phyloP scores from a whole-genome alignment of 2,888 invertebrate species.

The Eubasilissa splendida region DNA sequence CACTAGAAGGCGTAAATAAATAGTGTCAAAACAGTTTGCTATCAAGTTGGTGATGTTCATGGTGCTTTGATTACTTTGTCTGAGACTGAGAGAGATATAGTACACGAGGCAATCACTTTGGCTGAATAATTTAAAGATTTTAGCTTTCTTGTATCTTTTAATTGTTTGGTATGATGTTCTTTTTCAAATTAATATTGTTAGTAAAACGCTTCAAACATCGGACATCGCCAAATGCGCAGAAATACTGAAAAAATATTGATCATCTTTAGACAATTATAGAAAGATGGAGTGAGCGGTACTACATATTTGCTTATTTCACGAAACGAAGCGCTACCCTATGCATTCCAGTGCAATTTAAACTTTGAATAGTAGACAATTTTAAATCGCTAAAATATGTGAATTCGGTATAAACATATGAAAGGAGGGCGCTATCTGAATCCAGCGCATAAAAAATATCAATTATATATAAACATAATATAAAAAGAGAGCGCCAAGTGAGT shows the following conservation, averaged over 20 bases:
- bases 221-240: slow-evolving; percentile 1
- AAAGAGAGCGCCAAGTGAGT: too few species aligned
- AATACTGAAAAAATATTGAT: background rate
- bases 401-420: too few species aligned
- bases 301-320: too few species aligned
- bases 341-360: too few species aligned
- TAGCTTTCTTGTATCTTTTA: slow-evolving; percentile 3
- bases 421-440: too few species aligned
- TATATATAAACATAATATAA: too few species aligned
- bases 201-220: slow-evolving; percentile 6
- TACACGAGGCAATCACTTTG: slow-evolving; percentile 1
- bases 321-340: too few species aligned
- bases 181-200: slow-evolving; percentile 19
- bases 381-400: too few species aligned
- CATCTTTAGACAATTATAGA: background rate
- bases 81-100: background rate
- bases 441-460: too few species aligned
- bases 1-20: background rate
- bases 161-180: background rate
- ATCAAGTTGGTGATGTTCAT: slow-evolving; percentile 1
- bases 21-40: background rate
- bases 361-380: too few species aligned
- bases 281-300: background rate
- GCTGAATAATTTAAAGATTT: slow-evolving; percentile 10
- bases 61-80: background rate